A percentile compares a stretch with the other conserved stretches of the same genome.
Evolutionary conservation across 2,797 vertebrate species (phyloP).

Genomic region (Pseudochromis fuscus): DNA sequence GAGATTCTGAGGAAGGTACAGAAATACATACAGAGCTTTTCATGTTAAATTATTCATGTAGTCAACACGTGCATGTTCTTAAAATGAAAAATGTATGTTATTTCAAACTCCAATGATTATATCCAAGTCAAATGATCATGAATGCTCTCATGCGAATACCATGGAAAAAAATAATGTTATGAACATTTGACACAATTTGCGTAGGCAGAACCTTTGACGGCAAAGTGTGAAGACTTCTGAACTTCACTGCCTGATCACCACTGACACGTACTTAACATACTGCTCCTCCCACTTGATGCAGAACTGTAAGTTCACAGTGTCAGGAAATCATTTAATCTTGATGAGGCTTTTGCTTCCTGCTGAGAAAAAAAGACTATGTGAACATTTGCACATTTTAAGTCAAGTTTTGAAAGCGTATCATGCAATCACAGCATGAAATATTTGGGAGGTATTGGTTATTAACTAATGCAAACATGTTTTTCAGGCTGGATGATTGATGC

Average conservation of each 20-base stretch:
- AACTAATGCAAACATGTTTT: conserved; percentile 28
- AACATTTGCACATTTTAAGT: conserved; percentile 4
- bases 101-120: conserved; percentile 11
- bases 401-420: background rate
- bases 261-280: background rate
- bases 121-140: conserved; percentile 10
- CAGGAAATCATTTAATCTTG: conserved; percentile 23
- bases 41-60: background rate
- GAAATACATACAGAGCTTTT: background rate
- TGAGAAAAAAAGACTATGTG: background rate
- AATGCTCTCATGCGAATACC: conserved; percentile 29
- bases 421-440: too few relatives aligned
- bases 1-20: background rate
- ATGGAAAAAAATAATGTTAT: conserved; percentile 14
- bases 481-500: conserved; percentile 99
- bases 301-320: conserved; percentile 3
- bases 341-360: conserved; percentile 6
- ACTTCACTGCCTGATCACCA: conserved; percentile 23
- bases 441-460: background rate
- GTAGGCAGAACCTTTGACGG: conserved; percentile 20
- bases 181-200: conserved; percentile 12
- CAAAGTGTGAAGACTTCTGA: conserved; percentile 30
- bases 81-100: conserved; percentile 2
- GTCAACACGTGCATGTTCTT: background rate
- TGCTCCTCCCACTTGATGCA: conserved; percentile 23